A percentile compares a stretch with the other conserved stretches of the same genome.
Evolutionary conservation across 2,888 invertebrate species (phyloP).

Genomic region (Xylota segnis): DNA sequence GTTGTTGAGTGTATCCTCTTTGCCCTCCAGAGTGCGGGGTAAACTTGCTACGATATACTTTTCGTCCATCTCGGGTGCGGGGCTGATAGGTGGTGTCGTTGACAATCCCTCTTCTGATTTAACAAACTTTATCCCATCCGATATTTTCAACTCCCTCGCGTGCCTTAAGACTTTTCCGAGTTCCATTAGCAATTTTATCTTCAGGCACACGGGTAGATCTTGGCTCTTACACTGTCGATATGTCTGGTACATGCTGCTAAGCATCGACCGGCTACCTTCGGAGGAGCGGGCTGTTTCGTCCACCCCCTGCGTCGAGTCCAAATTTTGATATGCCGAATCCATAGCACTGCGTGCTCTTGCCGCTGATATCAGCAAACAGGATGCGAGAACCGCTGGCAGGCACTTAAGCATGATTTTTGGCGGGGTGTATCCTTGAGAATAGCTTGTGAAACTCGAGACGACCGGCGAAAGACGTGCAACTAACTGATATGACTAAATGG

Average conservation of each 20-base stretch:
- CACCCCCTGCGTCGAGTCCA: slow-evolving; percentile 38
- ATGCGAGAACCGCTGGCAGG: slow-evolving; percentile 44
- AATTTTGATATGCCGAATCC: slow-evolving; percentile 39
- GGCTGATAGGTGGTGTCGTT: slow-evolving; percentile 66
- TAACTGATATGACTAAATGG: slow-evolving; percentile 80
- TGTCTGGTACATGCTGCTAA: slow-evolving; percentile 90
- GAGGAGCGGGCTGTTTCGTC: slow-evolving; percentile 32
- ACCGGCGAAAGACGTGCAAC: slow-evolving; percentile 47
- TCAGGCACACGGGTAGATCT: slow-evolving; percentile 90
- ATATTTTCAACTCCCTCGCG: slow-evolving; percentile 87
- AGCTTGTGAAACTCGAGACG: slow-evolving; percentile 12
- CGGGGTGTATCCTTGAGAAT: slow-evolving; percentile 15
- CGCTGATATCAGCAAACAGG: slow-evolving; percentile 45
- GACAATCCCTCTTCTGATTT: slow-evolving; percentile 85
- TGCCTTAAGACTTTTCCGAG: slow-evolving; percentile 90
- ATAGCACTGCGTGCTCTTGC: slow-evolving; percentile 67
- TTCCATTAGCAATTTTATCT: slow-evolving; percentile 91
- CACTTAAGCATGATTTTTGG: slow-evolving; percentile 50
- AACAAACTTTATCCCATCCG: slow-evolving; percentile 91
- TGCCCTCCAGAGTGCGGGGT: slow-evolving; percentile 90
- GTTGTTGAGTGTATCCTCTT: slow-evolving; percentile 89
- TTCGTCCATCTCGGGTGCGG: slow-evolving; percentile 83
- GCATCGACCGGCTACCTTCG: slow-evolving; percentile 78
- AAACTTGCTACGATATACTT: slow-evolving; percentile 89
- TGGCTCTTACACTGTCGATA: slow-evolving; percentile 92